Evolutionary conservation across 2,113 vertebrate species (phyloP), one percentile per base, ranked within the genome.

Genomic region (Vulpes lagopus): DNA sequence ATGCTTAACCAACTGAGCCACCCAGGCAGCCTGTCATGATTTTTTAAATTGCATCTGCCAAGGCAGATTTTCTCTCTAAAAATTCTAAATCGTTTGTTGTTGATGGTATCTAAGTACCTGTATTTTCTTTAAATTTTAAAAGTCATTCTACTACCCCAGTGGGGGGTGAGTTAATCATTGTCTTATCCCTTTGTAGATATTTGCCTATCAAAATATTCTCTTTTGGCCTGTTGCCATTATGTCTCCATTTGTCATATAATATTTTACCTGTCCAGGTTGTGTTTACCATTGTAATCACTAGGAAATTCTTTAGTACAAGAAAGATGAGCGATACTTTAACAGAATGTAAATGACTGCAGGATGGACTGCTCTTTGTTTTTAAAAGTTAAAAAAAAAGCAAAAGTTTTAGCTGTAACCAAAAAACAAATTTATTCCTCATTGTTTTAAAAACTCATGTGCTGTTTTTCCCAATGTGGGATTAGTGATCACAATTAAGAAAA

Each of bases 51-150:
- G 17, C 3, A 27, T 32, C 7, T 57, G 9, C 11, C 4, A 60
- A 22, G 12, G 2, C 9, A n/a, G 43, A 4, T 71, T 83, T 91
- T 38, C 55, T 76, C n/a, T 25, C 9, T 38, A 17, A 16, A 14
- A 97, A 88, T 96, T 98, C 84, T 95, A 80, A 85, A 62, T 96
- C 25, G 55, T 25, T 76, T 59, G 23, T 22, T 69, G 7, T 38
- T 88, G 15, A 7, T 51, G 15, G 8, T 92, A 11, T 94, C 59
- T 93, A 43, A 93, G 55, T 97, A 27, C 89, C 94, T 90, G 17
- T 78, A 64, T 87, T 96, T 95, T 11, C 95, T 94, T 95, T 67
- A 85, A 74, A 57, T 85, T 89, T 32, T 62, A 38, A 3, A 74
- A 60, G 25, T 69, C 65, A 53, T 76, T 76, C 27, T 76, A 12